Evolutionary conservation across 2,797 vertebrate species (phyloP).

Genomic region (Halcyon smyrnensis): DNA sequence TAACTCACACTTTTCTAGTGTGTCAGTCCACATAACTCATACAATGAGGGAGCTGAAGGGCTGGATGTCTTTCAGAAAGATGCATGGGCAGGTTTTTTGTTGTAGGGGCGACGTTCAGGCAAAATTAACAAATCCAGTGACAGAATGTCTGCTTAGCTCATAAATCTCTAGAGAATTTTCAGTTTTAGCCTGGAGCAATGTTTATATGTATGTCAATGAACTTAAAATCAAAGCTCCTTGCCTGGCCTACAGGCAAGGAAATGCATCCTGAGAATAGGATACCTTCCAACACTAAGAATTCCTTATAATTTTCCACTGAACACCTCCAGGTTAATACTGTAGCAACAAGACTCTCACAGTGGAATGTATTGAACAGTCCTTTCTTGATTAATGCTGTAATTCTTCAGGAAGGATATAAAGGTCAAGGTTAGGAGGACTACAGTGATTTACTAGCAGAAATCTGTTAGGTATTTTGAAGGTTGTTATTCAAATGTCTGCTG

Average conservation of each 20-base stretch:
- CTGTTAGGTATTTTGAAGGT: slow-evolving; percentile 58
- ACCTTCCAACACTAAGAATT: slow-evolving; percentile 35
- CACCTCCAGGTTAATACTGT: slow-evolving; percentile 67
- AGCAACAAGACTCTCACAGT: slow-evolving; percentile 50
- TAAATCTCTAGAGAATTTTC: slow-evolving; percentile 73
- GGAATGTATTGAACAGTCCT: slow-evolving; percentile 53
- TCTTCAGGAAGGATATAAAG: slow-evolving; percentile 65
- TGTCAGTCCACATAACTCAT: neutral
- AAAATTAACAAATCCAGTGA: slow-evolving; percentile 58
- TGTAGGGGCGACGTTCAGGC: neutral
- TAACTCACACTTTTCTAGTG: neutral
- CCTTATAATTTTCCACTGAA: slow-evolving; percentile 60
- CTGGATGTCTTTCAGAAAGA: slow-evolving; percentile 22
- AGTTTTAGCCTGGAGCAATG: slow-evolving; percentile 51
- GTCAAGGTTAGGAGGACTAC: slow-evolving; percentile 54
- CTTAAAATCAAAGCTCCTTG: slow-evolving; percentile 57
- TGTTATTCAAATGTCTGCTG: slow-evolving; percentile 61
- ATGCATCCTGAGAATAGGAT: slow-evolving; percentile 61
- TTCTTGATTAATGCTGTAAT: slow-evolving; percentile 55
- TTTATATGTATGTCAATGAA: slow-evolving; percentile 66
- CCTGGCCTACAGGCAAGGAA: slow-evolving; percentile 62
- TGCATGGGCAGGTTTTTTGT: slow-evolving; percentile 36
- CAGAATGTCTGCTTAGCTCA: slow-evolving; percentile 69
- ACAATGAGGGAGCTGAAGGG: neutral
- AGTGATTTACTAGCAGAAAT: slow-evolving; percentile 66